Percentiles rank a stretch among this genome's conserved stretches.
Evolutionary conservation across 1,140 invertebrate species (phyloP).

Genomic region (Drosophila pachea): DNA sequence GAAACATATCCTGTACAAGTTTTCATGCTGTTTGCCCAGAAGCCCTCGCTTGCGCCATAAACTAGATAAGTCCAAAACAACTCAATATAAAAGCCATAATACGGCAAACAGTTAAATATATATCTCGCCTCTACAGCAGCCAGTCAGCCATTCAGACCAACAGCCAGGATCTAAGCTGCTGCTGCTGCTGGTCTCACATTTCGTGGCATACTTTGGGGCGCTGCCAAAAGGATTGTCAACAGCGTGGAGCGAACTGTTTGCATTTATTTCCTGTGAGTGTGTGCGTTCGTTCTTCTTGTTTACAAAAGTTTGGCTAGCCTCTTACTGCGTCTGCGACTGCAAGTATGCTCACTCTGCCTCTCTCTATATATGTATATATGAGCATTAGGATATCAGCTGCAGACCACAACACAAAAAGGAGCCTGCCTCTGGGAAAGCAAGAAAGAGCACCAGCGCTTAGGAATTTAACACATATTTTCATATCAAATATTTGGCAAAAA

Average conservation of each 20-base stretch:
- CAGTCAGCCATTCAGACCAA: neutral
- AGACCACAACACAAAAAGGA: constrained; percentile 37
- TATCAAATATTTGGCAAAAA: constrained; percentile 65
- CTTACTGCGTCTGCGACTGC: constrained; percentile 27
- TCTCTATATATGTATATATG: constrained; percentile 6
- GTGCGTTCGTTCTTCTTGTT: constrained; percentile 38
- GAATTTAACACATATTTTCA: constrained; percentile 69
- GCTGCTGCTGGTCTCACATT: no score
- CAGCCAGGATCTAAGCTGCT: neutral
- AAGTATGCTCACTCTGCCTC: constrained; percentile 21
- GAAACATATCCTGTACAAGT: constrained; percentile 35
- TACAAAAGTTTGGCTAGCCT: constrained; percentile 54
- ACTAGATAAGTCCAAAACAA: constrained; percentile 77
- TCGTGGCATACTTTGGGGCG: constrained; percentile 40
- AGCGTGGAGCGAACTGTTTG: constrained; percentile 40
- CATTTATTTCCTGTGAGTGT: constrained; percentile 45
- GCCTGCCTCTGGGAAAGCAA: constrained; percentile 4
- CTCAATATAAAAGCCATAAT: constrained; percentile 78
- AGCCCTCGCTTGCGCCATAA: constrained; percentile 56
- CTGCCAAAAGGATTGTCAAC: constrained; percentile 30
- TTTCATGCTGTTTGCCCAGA: constrained; percentile 48
- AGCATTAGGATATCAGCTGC: constrained; percentile 16
- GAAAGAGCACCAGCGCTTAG: constrained; percentile 16
- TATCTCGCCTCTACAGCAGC: constrained; percentile 9
- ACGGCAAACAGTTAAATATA: constrained; percentile 69